These are phyloP conservation scores for Drosophila persimilis DNA, from an alignment of 1,140 invertebrate genomes.

Conservation along the genomic window DNA sequence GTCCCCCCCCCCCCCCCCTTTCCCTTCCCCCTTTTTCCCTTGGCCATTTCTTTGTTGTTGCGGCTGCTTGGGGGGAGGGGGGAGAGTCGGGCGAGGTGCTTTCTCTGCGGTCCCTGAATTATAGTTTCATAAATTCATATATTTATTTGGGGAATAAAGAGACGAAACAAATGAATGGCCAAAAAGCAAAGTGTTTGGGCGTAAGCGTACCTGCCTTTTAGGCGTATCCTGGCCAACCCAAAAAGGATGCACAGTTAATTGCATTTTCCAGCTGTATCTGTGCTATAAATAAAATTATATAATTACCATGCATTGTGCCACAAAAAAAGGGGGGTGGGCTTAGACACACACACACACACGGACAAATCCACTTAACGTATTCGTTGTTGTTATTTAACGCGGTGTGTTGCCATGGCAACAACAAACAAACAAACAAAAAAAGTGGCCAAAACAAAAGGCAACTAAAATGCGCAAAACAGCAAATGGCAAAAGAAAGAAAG, in stretches of 20 bases:
- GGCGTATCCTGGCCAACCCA: neutral
- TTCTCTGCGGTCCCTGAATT: constrained; percentile 56
- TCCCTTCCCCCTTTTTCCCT: constrained; percentile 25
- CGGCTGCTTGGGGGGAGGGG: too few relatives aligned
- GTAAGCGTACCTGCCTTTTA: constrained; percentile 6
- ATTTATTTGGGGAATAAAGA: constrained; percentile 43
- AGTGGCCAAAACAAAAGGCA: constrained; percentile 70
- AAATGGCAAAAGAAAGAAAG: constrained; percentile 25
- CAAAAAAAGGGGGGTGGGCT: constrained; percentile 14
- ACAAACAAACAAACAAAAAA: too few relatives aligned
- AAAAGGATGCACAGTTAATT: constrained; percentile 54
- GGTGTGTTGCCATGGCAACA: constrained; percentile 66
- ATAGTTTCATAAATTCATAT: constrained; percentile 78
- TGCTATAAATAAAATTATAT: constrained; percentile 82
- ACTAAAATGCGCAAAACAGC: constrained; percentile 66
- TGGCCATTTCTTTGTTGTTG: constrained; percentile 52
- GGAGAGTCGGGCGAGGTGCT: too few relatives aligned
- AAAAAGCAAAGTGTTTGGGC: neutral
- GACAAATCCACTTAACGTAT: constrained; percentile 71
- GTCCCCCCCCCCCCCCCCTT: constrained; percentile 19
- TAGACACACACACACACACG: constrained; percentile 11
- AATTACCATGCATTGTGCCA: constrained; percentile 75
- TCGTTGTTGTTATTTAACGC: constrained; percentile 72
- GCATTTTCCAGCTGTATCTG: constrained; percentile 76
- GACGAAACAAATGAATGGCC: constrained; percentile 46